phyloP scores from a whole-genome alignment of 92 coral and sea anemone genomes.

The Bergia puertoricense region DNA sequence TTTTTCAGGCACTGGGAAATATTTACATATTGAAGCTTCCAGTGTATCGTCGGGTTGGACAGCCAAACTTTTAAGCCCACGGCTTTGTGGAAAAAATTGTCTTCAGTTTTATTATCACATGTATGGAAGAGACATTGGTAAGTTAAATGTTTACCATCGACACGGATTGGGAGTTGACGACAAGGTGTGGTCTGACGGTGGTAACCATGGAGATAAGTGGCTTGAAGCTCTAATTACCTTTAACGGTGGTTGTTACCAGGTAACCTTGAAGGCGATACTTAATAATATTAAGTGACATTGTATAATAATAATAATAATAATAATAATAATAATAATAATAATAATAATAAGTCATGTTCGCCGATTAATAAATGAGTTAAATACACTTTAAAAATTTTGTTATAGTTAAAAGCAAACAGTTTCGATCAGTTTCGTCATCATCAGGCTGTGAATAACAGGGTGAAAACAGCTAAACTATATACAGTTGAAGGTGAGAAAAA shows the following conservation, averaged over 20 bases:
- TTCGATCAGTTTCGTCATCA: too few species aligned
- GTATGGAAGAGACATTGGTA: constrained; percentile 76
- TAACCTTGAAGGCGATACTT: constrained; percentile 2
- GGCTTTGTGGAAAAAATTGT: constrained; percentile 79
- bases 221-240: constrained; percentile 81
- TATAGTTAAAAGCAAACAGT: too few species aligned
- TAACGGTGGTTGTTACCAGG: constrained; percentile 85
- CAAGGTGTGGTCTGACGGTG: constrained; percentile 74
- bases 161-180: constrained; percentile 70
- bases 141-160: constrained; percentile 67
- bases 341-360: not conserved
- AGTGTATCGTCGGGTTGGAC: constrained; percentile 53
- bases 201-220: constrained; percentile 80
- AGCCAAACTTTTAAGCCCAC: constrained; percentile 84
- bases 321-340: not conserved
- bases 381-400: too few species aligned
- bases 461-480: too few species aligned
- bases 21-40: constrained; percentile 79
- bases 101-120: constrained; percentile 81
- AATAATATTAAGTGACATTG: not conserved
- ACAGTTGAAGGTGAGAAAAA: too few species aligned
- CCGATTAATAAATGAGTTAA: too few species aligned
- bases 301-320: not conserved
- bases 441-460: too few species aligned
- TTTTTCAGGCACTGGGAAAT: constrained; percentile 48